Conservation (phyloP, 2,888 invertebrate genomes). For the Nematopogon swammerdamellus region DNA sequence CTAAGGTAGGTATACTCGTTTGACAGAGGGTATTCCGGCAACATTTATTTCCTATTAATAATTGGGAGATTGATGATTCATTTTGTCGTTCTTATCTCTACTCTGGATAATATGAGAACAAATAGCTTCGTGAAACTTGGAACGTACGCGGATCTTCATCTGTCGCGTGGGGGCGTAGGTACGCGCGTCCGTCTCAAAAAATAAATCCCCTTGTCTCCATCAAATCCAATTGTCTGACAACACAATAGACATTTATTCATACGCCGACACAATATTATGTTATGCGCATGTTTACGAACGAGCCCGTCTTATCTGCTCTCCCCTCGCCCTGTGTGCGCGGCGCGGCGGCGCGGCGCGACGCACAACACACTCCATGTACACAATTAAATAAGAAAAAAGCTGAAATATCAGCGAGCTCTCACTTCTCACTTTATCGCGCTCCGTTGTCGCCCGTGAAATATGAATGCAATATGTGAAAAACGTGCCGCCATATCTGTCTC, state of each 20-base stretch:
- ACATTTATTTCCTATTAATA: too few species aligned
- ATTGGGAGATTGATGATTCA: too few species aligned
- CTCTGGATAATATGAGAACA: too few species aligned
- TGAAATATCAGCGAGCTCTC: neutral
- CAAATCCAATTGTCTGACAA: neutral
- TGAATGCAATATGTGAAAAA: neutral
- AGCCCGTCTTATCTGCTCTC: neutral
- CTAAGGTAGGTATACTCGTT: too few species aligned
- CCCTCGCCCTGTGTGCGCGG: too few species aligned
- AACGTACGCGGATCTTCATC: too few species aligned
- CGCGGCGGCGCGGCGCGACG: too few species aligned
- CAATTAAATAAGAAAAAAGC: neutral
- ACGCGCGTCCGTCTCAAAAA: neutral
- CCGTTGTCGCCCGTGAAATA: neutral
- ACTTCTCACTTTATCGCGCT: neutral
- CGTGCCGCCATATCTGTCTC: neutral
- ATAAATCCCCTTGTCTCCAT: neutral
- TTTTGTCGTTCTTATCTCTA: too few species aligned
- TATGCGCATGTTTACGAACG: neutral
- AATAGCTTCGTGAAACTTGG: too few species aligned
- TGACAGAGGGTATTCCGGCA: too few species aligned
- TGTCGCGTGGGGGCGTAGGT: too few species aligned
- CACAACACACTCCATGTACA: neutral
- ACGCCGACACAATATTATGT: neutral
- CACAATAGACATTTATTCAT: neutral